Evolutionary conservation across 2,797 vertebrate species (phyloP).

Genomic region (Carcharodon carcharias): DNA sequence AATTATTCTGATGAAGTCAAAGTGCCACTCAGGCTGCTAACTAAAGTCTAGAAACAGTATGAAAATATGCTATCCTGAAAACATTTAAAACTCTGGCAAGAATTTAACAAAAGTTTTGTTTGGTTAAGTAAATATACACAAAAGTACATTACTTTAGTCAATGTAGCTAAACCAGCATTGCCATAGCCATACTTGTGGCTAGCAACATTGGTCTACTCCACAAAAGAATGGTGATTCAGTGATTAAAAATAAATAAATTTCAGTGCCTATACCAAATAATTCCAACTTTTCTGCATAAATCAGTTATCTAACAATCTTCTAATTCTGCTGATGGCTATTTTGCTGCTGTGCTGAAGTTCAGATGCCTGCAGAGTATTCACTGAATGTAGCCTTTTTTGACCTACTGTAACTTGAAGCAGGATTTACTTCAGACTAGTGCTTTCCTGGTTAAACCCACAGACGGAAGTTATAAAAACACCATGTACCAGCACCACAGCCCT

Average conservation of each 20-base stretch:
- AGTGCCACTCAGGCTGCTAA: background rate
- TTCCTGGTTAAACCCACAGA: slow-evolving; percentile 37
- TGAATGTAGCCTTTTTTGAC: background rate
- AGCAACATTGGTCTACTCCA: background rate
- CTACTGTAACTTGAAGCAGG: slow-evolving; percentile 16
- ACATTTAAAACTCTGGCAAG: too few relatives aligned
- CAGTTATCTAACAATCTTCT: too few relatives aligned
- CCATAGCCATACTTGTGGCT: background rate
- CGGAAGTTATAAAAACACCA: slow-evolving; percentile 33
- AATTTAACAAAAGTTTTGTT: background rate
- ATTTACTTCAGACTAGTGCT: slow-evolving; percentile 36
- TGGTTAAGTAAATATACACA: background rate
- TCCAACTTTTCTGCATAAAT: background rate
- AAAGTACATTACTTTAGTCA: background rate
- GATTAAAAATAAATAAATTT: too few relatives aligned
- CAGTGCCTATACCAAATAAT: background rate
- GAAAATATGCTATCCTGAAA: background rate
- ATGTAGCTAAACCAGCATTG: background rate
- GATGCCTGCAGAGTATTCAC: background rate
- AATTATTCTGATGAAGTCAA: background rate
- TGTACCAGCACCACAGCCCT: slow-evolving; percentile 28
- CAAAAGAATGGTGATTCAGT: background rate
- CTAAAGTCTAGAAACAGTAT: background rate
- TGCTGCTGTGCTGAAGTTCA: background rate
- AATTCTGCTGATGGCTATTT: background rate